Evolutionary conservation across 2,888 invertebrate genomes (phyloP), one percentile per base, ranked within the genome.

Genomic region (Thera britannica): DNA sequence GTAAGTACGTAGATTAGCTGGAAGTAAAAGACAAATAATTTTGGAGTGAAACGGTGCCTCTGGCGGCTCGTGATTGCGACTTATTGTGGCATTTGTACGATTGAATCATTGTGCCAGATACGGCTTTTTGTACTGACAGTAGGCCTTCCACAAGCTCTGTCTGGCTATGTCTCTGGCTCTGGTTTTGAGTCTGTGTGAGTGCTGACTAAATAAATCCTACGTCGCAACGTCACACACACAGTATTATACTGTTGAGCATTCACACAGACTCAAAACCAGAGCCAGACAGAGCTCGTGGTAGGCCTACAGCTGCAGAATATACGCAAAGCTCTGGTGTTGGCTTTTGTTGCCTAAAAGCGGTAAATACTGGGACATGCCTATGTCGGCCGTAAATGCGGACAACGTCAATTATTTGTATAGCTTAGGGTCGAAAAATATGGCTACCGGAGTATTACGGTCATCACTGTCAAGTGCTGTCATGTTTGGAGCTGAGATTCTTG

Each of bases 21-120:
- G 12, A 58, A 48, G 51, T 48, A 61, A 65, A 67, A 67, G 68
- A 72, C 68, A 69, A 67, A 72, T 65, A 67, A 69, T 71, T 67
- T 62, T 60, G 61, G 71, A 60, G 60, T 54, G 62, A 49, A 69
- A 59, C 67, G 65, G 61, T 52, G 73, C 62, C 60, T 44, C 51
- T 8, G 67, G 72, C 70, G 11, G 56, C 57, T 67, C 69, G 70
- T 72, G 72, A 72, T 71, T 74, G 71, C 72, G 59, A 71, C 70
- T 71, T 69, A 72, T 70, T 65, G 60, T 62, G 65, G 67, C 72
- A 67, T 68, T 68, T 66, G 65, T 72, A 67, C 66, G 73, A 73
- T 72, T 74, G 68, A 72, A 72, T 70, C 71, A 59, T 64, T 64
- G 64, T 68, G 48, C 64, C 57, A 56, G 52, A 62, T 66, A 62